Evolutionary conservation across 2,797 vertebrate species (phyloP), one percentile per base, ranked within the genome.

Genomic region (Danionella dracula): DNA sequence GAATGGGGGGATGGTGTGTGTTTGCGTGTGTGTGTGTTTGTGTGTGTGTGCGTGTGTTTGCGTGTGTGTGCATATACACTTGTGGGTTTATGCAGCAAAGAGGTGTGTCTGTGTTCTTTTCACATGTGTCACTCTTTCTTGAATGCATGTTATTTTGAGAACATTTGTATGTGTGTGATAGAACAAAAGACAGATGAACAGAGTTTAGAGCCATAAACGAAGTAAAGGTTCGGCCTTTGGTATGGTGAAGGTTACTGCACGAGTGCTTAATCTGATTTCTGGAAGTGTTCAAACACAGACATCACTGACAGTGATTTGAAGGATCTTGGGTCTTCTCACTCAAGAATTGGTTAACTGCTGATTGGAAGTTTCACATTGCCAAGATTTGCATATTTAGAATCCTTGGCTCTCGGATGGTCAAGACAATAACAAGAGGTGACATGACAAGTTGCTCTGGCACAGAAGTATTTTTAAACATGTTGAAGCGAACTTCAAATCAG

Each of bases 71-170:
- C 64, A 45, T 62, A 51, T 55, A 48, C 19, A 21, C 29, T 23
- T 42, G 46, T 54, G 27, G 41, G 51, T 62, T 44, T 54, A 50
- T 67, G 38, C 49, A 48, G 29, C 34, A 38, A 17, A 61, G 67
- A 56, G 53, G 40, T 60, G 46, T 56, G 44, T 72, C 66, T 76
- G 53, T 37, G 57, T 60, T 54, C 73, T 44, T 23, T 53, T 58
- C 74, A 76, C 78, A 72, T 74, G 34, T 72, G 71, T 65, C 66
- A 63, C 37, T 67, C 20, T 45, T 80, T 73, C 68, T 78, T 83
- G 80, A 83, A 78, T 83, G 78, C 78, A 79, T 82, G 71, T 80
- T 79, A 81, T 76, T 82, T 76, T 69, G 70, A 80, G 79, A 64
- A 72, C 80, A 77, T 55, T 44, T 11, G 45, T 46, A 44, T 9